Evolutionary conservation across 2,888 invertebrate species (phyloP), one percentile per base, ranked within the genome.

Genomic region (Athalia cordata): DNA sequence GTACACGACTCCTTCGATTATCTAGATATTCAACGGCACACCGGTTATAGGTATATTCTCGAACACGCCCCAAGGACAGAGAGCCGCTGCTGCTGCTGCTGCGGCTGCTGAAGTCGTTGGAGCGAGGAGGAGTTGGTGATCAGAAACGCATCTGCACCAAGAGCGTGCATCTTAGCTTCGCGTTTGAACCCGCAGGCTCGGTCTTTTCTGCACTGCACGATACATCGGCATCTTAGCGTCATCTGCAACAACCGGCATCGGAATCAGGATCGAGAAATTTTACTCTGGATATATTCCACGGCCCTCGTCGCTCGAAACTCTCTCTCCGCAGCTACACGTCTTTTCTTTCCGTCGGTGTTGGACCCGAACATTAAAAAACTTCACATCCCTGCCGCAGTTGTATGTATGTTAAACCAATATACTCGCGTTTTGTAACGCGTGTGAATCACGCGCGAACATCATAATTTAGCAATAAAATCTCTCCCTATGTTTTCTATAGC

Each of bases 401-500:
- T 55, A 9, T 7, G 55, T 55, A 55, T 9, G 9, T 9, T 55
- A 55, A 9, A 7, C 11, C 55, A 55, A 9, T n/a, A 55, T 9
- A n/a, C 9, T 55, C 55, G 9, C 55, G 7, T 9, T n/a, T n/a
- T 55, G 55, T n/a, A 55, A 55, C 11, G 11, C 72, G 72, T 59
- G 72, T 72, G 72, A 72, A 72, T 59, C 72, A 72, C 13, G 8
- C 57, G 8, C 7, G 72, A 72, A 72, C 72, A 57, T 72, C 57
- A 72, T 72, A 72, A 72, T 72, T 72, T 72, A 72, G 72, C 72
- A 72, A 72, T 72, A 72, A 72, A 72, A 72, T 72, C 72, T 15
- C 59, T 47, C 52, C 11, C 57, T 59, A 8, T 45, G 57, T n/a
- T 5, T 7, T n/a, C 55, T 29, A 29, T 29, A 29, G 29, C 29